phyloP scores from a whole-genome alignment of 2,888 invertebrate species.

The Brachypalpus laphriformis region DNA sequence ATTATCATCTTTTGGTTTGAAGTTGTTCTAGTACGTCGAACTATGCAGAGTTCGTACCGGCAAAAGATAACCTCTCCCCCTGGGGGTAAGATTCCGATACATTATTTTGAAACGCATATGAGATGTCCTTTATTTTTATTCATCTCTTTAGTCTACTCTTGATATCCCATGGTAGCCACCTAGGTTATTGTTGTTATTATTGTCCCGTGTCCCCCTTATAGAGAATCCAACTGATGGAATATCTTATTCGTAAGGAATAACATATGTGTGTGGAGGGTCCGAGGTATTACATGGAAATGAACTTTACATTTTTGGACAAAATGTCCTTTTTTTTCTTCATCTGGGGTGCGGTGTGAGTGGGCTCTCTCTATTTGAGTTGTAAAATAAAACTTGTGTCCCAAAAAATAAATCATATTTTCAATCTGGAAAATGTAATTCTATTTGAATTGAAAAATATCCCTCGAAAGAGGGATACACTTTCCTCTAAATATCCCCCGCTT shows the following conservation, averaged over 20 bases:
- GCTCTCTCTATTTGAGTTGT: constrained; percentile 9
- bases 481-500: constrained; percentile 9
- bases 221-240: constrained; percentile 32
- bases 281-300: constrained; percentile 43
- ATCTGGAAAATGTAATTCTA: constrained; percentile 63
- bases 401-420: constrained; percentile 70
- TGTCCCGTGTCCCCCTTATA: constrained; percentile 8
- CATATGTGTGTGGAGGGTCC: constrained; percentile 3
- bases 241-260: constrained; percentile 39
- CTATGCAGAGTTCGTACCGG: background rate
- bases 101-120: constrained; percentile 63
- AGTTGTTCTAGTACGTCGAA: constrained; percentile 5
- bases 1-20: constrained; percentile 32
- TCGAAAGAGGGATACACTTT: constrained; percentile 27
- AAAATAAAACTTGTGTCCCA: constrained; percentile 43
- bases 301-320: constrained; percentile 45
- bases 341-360: background rate
- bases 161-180: constrained; percentile 13
- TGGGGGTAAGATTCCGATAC: constrained; percentile 58
- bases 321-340: constrained; percentile 23
- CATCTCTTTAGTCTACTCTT: constrained; percentile 24
- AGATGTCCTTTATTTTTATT: constrained; percentile 49
- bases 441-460: constrained; percentile 64
- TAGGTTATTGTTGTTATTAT: constrained; percentile 63
- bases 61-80: constrained; percentile 46